Conservation (phyloP, 2,797 vertebrate genomes). For the Enteromius unitaeniatus region DNA sequence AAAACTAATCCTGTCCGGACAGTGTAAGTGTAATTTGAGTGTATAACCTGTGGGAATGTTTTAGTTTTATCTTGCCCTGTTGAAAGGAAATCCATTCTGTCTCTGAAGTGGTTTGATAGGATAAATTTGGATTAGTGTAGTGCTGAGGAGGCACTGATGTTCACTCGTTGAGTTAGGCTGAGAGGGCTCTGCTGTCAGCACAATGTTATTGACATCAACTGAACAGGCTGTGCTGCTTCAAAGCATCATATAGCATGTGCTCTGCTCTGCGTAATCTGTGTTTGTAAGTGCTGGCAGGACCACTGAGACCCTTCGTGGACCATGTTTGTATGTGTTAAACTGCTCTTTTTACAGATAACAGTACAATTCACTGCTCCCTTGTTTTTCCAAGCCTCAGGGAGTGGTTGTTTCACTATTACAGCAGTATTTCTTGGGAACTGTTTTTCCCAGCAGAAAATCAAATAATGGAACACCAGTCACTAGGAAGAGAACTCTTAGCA, state of each 20-base stretch:
- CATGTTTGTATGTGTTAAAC: slow-evolving; percentile 11
- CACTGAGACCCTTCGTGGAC: slow-evolving; percentile 1
- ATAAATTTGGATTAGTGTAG: slow-evolving; percentile 37
- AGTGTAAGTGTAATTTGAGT: background rate
- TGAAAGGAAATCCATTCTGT: slow-evolving; percentile 39
- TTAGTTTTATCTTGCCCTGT: slow-evolving; percentile 26
- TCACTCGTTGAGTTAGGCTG: slow-evolving; percentile 15
- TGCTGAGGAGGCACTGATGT: slow-evolving; percentile 33
- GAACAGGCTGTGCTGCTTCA: slow-evolving; percentile 22
- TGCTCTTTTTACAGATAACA: slow-evolving; percentile 5
- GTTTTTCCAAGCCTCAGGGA: slow-evolving; percentile 9
- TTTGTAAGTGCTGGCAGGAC: slow-evolving; percentile 5
- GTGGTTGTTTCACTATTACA: slow-evolving; percentile 18
- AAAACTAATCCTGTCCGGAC: background rate
- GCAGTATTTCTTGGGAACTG: background rate
- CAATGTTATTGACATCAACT: slow-evolving; percentile 14
- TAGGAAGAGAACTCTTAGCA: slow-evolving; percentile 11
- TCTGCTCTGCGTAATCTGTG: slow-evolving; percentile 1
- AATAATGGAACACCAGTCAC: slow-evolving; percentile 4
- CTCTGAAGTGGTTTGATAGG: slow-evolving; percentile 39
- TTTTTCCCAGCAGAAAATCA: slow-evolving; percentile 14
- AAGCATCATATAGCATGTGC: slow-evolving; percentile 20
- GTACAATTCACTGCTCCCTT: slow-evolving; percentile 17
- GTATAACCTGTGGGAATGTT: slow-evolving; percentile 29
- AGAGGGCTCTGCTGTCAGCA: slow-evolving; percentile 22